A percentile compares a stretch with the other conserved stretches of the same genome.
phyloP scores from a whole-genome alignment of 2,797 vertebrate genomes.

The Taeniopygia guttata region DNA sequence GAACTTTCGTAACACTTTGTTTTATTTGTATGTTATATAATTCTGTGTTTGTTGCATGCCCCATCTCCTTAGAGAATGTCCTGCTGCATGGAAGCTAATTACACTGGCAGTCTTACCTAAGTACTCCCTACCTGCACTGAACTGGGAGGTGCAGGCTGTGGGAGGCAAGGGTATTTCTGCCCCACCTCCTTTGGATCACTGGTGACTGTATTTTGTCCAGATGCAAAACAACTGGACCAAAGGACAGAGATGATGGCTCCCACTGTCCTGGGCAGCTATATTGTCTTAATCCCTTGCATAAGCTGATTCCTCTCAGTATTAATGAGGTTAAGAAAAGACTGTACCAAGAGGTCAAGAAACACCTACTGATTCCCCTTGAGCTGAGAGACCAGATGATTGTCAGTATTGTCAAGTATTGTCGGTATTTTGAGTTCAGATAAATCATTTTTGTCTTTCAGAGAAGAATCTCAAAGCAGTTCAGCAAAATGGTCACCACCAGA shows the following conservation, averaged over 20 bases:
- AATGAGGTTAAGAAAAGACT: background rate
- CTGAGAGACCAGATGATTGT: background rate
- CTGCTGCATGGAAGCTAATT: background rate
- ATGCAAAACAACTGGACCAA: background rate
- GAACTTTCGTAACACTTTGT: background rate
- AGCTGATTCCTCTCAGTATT: background rate
- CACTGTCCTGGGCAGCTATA: background rate
- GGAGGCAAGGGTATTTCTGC: background rate
- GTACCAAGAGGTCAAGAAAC: background rate
- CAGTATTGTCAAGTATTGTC: background rate
- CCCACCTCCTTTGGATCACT: background rate
- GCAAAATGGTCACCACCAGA: slow-evolving; percentile 97
- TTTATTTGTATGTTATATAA: background rate
- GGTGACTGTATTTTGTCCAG: background rate
- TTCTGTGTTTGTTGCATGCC: background rate
- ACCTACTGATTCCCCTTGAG: background rate
- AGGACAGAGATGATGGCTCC: background rate
- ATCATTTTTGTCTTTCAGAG: slow-evolving; percentile 72
- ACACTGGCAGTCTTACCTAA: background rate
- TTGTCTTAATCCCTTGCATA: background rate
- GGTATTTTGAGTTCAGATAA: background rate
- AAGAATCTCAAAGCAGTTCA: slow-evolving; percentile 69
- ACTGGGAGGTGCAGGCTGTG: background rate
- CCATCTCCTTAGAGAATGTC: background rate
- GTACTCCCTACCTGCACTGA: background rate